Evolutionary conservation across 2,888 invertebrate genomes (phyloP).

Genomic region (Glaucopsyche alexis): DNA sequence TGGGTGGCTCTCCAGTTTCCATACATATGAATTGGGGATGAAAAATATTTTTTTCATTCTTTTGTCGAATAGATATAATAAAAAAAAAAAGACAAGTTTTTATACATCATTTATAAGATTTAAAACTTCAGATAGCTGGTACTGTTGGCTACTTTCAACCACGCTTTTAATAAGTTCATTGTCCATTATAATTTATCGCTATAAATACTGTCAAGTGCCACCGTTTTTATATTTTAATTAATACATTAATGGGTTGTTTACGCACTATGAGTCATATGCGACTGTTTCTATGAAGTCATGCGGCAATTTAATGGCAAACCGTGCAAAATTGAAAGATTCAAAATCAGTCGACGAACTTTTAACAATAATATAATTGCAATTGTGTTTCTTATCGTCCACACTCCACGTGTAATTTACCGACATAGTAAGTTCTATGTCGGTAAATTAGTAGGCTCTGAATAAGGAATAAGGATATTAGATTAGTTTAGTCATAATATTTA

Average conservation of each 20-base stretch:
- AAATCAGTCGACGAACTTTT: conserved; percentile 1
- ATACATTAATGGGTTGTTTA: not conserved
- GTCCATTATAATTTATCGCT: not conserved
- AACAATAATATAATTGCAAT: not conserved
- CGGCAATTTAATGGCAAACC: not conserved
- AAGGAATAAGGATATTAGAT: too few species aligned
- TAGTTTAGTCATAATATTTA: conserved; percentile 36
- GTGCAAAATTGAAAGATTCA: not conserved
- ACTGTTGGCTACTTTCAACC: not conserved
- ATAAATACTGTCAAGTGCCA: not conserved
- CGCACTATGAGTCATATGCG: not conserved
- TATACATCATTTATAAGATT: too few species aligned
- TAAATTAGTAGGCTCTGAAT: too few species aligned
- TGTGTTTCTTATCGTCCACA: too few species aligned
- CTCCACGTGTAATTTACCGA: too few species aligned
- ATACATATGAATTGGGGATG: too few species aligned
- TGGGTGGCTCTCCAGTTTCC: too few species aligned
- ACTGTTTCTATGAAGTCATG: not conserved
- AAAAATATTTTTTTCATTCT: too few species aligned
- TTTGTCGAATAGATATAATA: too few species aligned
- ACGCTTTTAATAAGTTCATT: not conserved
- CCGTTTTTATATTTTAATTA: not conserved
- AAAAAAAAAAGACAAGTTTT: too few species aligned
- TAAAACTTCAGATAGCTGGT: too few species aligned
- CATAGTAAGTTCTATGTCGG: too few species aligned